Evolutionary conservation across 2,113 vertebrate species (phyloP).

Genomic region (Chaetura pelagica): DNA sequence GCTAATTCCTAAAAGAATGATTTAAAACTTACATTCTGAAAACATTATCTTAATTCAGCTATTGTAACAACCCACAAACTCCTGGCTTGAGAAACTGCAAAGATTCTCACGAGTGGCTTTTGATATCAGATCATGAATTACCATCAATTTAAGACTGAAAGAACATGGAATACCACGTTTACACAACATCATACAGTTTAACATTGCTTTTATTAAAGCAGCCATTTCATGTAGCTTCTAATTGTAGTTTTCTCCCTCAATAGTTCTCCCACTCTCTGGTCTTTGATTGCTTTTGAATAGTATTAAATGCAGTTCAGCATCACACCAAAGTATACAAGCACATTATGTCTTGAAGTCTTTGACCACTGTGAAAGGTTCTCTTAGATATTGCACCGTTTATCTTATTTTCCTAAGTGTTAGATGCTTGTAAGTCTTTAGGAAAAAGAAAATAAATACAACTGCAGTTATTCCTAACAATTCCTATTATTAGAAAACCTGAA

Average conservation of each 20-base stretch:
- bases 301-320: background rate
- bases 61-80: background rate
- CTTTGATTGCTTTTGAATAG: background rate
- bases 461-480: background rate
- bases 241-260: background rate
- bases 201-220: background rate
- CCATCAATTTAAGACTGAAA: background rate
- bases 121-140: background rate
- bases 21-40: background rate
- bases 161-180: background rate
- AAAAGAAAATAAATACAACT: background rate
- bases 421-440: background rate
- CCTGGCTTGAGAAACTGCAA: background rate
- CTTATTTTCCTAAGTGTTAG: background rate
- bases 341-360: background rate
- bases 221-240: background rate
- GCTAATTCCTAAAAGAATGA: slow-evolving; percentile 73
- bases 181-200: background rate
- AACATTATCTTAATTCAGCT: background rate
- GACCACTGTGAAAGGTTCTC: background rate
- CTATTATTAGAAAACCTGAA: background rate
- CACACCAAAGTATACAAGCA: background rate
- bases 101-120: background rate
- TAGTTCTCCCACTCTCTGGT: background rate
- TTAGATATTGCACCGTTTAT: background rate